A percentile compares a stretch with the other conserved stretches of the same genome.
Evolutionary conservation across 2,113 vertebrate species (phyloP).

Genomic region (Brachirus orientalis): DNA sequence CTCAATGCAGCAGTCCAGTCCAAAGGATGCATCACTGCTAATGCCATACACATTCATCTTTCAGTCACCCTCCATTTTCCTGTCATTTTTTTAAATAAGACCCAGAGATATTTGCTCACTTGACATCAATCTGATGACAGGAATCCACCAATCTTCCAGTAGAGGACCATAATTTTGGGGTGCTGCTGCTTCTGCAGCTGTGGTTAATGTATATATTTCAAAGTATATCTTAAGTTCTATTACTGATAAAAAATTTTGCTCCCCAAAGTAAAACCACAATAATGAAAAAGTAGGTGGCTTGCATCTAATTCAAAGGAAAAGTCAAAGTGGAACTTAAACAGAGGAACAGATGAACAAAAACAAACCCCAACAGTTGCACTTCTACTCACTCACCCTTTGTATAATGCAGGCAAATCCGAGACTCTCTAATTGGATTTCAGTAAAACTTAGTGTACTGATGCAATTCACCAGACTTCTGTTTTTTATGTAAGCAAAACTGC

Average conservation of each 20-base stretch:
- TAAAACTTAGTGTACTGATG: no score
- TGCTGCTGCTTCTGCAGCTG: background rate
- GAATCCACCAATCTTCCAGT: background rate
- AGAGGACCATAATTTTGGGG: background rate
- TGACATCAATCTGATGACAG: background rate
- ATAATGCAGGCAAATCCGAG: no score
- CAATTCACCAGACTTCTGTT: no score
- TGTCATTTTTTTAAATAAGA: background rate
- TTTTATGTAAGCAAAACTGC: no score
- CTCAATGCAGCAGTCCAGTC: background rate
- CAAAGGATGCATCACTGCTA: background rate
- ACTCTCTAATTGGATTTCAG: no score
- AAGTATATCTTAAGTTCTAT: no score
- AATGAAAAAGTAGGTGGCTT: slow-evolving; percentile 25
- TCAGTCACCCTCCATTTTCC: background rate
- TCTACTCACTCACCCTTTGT: slow-evolving; percentile 7
- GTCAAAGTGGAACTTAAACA: slow-evolving; percentile 36
- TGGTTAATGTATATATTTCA: no score
- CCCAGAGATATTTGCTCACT: no score
- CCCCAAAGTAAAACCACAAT: slow-evolving; percentile 38
- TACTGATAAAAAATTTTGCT: slow-evolving; percentile 34
- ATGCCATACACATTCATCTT: background rate
- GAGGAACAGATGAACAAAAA: no score
- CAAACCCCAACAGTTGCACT: slow-evolving; percentile 45
- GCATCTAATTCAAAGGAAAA: slow-evolving; percentile 21